Evolutionary conservation across 2,888 invertebrate species (phyloP).

Genomic region (Rhingia campestris): DNA sequence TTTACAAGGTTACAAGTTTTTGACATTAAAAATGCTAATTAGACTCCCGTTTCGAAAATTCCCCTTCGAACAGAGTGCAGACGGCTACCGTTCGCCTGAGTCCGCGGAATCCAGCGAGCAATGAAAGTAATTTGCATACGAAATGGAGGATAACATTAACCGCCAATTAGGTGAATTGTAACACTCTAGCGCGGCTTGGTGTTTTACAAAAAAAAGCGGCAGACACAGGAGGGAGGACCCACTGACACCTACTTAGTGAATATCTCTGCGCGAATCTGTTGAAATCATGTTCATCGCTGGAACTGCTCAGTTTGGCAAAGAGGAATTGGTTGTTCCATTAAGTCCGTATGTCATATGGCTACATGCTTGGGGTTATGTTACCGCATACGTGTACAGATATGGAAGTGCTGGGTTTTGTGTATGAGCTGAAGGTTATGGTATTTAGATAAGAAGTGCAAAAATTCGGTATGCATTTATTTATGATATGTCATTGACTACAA

Average conservation of each 20-base stretch:
- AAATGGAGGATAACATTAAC: slow-evolving; percentile 81
- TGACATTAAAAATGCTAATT: slow-evolving; percentile 82
- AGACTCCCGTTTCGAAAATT: slow-evolving; percentile 77
- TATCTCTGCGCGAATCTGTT: slow-evolving; percentile 62
- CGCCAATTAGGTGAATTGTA: slow-evolving; percentile 83
- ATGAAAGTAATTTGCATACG: slow-evolving; percentile 76
- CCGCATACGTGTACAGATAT: not conserved
- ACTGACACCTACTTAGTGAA: slow-evolving; percentile 69
- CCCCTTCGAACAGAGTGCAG: slow-evolving; percentile 25
- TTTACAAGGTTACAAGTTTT: slow-evolving; percentile 80
- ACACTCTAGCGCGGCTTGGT: slow-evolving; percentile 77
- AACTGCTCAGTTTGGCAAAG: slow-evolving; percentile 61
- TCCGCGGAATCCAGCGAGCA: slow-evolving; percentile 60
- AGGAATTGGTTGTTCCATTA: slow-evolving; percentile 73
- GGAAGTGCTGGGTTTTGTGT: slow-evolving; percentile 18
- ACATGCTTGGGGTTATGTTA: slow-evolving; percentile 55
- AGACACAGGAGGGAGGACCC: slow-evolving; percentile 24
- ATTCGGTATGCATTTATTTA: not conserved
- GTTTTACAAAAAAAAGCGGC: slow-evolving; percentile 35
- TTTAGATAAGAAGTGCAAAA: slow-evolving; percentile 14
- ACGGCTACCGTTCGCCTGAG: slow-evolving; percentile 41
- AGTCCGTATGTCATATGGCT: slow-evolving; percentile 63
- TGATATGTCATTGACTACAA: no score
- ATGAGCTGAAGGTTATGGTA: slow-evolving; percentile 31
- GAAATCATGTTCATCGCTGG: slow-evolving; percentile 69